Conservation (phyloP, 2,888 invertebrate species). For the Griposia aprilina region DNA sequence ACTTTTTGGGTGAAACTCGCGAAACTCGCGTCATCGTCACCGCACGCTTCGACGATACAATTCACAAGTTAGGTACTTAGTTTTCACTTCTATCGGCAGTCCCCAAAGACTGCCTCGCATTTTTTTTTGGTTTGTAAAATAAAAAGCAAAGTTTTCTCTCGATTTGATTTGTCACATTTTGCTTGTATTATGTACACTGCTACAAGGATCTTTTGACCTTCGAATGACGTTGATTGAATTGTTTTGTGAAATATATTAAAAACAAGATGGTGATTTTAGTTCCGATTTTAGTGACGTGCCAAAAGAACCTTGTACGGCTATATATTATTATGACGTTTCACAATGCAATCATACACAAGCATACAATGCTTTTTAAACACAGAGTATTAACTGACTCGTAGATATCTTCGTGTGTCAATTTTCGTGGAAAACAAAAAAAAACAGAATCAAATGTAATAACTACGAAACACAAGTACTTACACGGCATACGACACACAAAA, state of each 20-base stretch:
- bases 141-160: not conserved
- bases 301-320: not conserved
- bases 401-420: not conserved
- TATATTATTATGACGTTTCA: not conserved
- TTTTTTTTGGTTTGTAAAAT: not conserved
- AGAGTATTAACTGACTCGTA: not conserved
- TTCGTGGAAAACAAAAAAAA: not conserved
- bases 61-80: too few species aligned
- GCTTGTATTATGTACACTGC: not conserved
- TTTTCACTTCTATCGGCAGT: too few species aligned
- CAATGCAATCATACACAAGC: not conserved
- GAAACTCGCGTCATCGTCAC: too few species aligned
- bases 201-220: not conserved
- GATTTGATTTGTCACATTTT: too few species aligned
- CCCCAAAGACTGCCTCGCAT: too few species aligned
- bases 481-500: constrained; percentile 20
- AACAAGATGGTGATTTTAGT: not conserved
- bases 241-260: not conserved
- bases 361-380: not conserved
- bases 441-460: constrained; percentile 1
- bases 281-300: not conserved
- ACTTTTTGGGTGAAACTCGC: too few species aligned
- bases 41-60: too few species aligned
- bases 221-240: not conserved
- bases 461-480: not conserved